Percentiles rank a stretch among this genome's conserved stretches.
These are phyloP conservation scores for Nibea coibor DNA, from an alignment of 2,113 vertebrate genomes.

Conservation along the genomic window DNA sequence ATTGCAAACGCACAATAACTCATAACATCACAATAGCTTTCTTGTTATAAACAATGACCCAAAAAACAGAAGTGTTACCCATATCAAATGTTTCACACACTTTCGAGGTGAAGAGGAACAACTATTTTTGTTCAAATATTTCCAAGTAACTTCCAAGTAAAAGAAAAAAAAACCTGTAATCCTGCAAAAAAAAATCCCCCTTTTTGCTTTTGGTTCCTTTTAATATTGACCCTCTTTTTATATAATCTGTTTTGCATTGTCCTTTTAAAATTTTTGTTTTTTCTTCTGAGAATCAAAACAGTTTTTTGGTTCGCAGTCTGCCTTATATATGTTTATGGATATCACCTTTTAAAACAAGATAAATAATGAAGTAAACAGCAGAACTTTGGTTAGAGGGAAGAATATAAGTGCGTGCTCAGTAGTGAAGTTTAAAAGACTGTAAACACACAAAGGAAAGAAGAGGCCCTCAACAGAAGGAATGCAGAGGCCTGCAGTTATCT, in stretches of 20 bases:
- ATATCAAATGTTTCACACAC: neutral
- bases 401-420: slow-evolving; percentile 8
- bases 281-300: neutral
- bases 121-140: neutral
- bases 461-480: slow-evolving; percentile 20
- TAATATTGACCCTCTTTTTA: slow-evolving; percentile 16
- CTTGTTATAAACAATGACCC: neutral
- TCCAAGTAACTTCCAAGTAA: neutral
- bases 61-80: neutral
- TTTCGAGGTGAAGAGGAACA: neutral
- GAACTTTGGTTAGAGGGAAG: neutral
- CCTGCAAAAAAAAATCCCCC: neutral
- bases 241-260: neutral
- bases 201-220: slow-evolving; percentile 32
- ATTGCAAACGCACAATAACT: neutral
- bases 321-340: neutral
- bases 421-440: slow-evolving; percentile 6
- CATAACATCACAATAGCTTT: neutral
- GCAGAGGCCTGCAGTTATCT: slow-evolving; percentile 13
- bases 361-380: neutral
- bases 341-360: neutral
- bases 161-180: neutral
- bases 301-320: neutral
- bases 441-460: slow-evolving; percentile 26
- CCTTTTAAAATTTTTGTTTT: neutral